Evolutionary conservation across 1,140 invertebrate species (phyloP).

Genomic region (Polyergus mexicanus): DNA sequence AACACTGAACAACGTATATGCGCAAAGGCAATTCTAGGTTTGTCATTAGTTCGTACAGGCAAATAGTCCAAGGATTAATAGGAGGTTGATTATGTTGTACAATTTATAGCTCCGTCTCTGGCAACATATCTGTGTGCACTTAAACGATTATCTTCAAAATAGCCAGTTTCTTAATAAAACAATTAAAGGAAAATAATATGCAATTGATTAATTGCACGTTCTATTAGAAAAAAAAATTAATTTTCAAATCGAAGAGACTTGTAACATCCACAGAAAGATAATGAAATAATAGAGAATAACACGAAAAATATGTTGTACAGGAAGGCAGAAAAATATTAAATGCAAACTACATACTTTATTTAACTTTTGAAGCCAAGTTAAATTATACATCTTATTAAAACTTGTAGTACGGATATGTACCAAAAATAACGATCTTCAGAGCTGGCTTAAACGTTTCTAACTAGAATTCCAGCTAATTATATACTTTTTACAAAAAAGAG

Average conservation of each 20-base stretch:
- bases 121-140: background rate
- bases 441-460: too few species aligned
- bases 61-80: slow-evolving; percentile 59
- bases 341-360: slow-evolving; percentile 19
- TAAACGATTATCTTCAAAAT: slow-evolving; percentile 23
- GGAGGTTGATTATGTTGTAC: slow-evolving; percentile 55
- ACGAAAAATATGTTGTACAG: background rate
- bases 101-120: slow-evolving; percentile 38
- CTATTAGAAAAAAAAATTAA: background rate
- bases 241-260: background rate
- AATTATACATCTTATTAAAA: background rate
- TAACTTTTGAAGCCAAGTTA: background rate
- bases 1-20: slow-evolving; percentile 39
- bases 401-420: background rate
- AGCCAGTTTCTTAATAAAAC: background rate
- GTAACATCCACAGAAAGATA: background rate
- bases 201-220: slow-evolving; percentile 1
- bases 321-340: background rate
- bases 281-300: slow-evolving; percentile 1
- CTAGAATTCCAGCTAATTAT: background rate
- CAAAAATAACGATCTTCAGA: slow-evolving; percentile 8
- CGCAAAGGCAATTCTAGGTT: slow-evolving; percentile 56
- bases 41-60: slow-evolving; percentile 60
- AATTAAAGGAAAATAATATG: background rate
- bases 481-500: background rate